Evolutionary conservation across 2,797 vertebrate species (phyloP).

Genomic region (Sebastes variabilis): DNA sequence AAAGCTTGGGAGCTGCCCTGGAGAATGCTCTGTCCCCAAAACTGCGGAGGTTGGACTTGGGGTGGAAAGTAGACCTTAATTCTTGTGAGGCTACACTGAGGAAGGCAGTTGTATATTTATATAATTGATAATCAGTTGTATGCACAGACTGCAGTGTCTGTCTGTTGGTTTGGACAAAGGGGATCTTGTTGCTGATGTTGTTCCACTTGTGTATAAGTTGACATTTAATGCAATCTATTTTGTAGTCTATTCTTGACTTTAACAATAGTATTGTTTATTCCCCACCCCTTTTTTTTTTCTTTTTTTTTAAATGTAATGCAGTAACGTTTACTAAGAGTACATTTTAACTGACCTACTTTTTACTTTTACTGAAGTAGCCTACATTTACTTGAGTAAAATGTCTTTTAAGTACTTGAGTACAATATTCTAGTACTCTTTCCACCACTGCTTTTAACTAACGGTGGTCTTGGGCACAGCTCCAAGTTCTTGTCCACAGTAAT

Average conservation of each 20-base stretch:
- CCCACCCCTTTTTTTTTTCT: rapidly evolving
- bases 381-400: not conserved
- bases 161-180: not conserved
- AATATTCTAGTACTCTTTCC: not conserved
- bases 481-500: not conserved
- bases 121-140: too few relatives aligned
- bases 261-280: not conserved
- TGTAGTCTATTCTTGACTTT: not conserved
- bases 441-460: not conserved
- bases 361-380: not conserved
- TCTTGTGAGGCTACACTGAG: not conserved
- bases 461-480: not conserved
- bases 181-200: not conserved
- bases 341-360: too few relatives aligned
- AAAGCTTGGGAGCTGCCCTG: too few relatives aligned
- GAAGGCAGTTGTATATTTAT: too few relatives aligned
- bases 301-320: too few relatives aligned
- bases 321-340: too few relatives aligned
- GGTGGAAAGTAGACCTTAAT: not conserved
- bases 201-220: not conserved
- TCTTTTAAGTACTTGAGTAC: too few relatives aligned
- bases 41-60: too few relatives aligned
- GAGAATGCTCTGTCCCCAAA: too few relatives aligned
- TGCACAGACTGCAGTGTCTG: not conserved
- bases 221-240: not conserved